phyloP scores from a whole-genome alignment of 1,140 invertebrate genomes.

The Tachypleus tridentatus region DNA sequence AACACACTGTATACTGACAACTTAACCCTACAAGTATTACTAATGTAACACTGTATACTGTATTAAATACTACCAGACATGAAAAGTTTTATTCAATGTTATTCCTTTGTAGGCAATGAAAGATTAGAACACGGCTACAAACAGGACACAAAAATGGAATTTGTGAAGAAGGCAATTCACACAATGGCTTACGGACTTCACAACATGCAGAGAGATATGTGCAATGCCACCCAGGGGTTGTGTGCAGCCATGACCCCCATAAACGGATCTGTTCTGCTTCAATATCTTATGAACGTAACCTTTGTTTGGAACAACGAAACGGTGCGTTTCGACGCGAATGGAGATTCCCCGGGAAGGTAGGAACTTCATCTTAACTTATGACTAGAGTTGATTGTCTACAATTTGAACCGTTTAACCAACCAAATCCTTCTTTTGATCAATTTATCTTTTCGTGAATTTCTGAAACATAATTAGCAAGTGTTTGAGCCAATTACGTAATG shows the following conservation, averaged over 20 bases:
- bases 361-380: slow-evolving; percentile 18
- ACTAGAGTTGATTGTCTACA: no score
- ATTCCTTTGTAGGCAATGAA: slow-evolving; percentile 34
- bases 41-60: no score
- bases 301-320: slow-evolving; percentile 53
- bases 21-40: no score
- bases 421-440: no score
- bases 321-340: slow-evolving; percentile 64
- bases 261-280: slow-evolving; percentile 47
- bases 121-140: slow-evolving; percentile 40
- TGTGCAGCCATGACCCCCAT: slow-evolving; percentile 50
- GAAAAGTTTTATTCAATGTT: no score
- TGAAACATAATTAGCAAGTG: no score
- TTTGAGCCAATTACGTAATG: no score
- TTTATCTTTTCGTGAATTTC: no score
- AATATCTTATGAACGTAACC: slow-evolving; percentile 64
- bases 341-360: slow-evolving; percentile 71
- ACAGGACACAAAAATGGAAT: slow-evolving; percentile 63
- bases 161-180: slow-evolving; percentile 58
- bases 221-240: slow-evolving; percentile 38
- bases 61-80: no score
- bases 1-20: no score
- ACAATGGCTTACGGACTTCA: slow-evolving; percentile 54
- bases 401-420: no score
- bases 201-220: slow-evolving; percentile 43